Percentiles rank a stretch among this genome's conserved stretches.
phyloP scores from a whole-genome alignment of 2,888 invertebrate genomes.

The Tenthredo notha region DNA sequence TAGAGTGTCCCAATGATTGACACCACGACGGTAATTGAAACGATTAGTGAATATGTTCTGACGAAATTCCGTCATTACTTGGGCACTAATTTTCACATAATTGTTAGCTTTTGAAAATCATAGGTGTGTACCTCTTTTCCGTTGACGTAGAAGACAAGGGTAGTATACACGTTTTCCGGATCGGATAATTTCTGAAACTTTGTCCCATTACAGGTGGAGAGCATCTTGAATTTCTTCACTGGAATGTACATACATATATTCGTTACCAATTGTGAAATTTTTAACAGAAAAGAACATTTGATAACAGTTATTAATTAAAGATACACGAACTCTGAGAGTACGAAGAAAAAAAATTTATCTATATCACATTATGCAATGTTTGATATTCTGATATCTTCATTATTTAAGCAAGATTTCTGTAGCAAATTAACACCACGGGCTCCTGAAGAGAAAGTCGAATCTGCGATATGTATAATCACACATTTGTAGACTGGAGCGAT shows the following conservation, averaged over 20 bases:
- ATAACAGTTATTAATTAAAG: background rate
- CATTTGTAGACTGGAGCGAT: background rate
- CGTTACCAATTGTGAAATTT: background rate
- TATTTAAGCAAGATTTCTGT: background rate
- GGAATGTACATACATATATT: background rate
- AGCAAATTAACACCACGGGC: background rate
- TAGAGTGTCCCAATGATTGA: background rate
- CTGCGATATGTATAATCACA: background rate
- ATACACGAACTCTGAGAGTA: background rate
- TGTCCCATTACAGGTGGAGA: conserved; percentile 12
- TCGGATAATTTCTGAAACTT: conserved; percentile 15
- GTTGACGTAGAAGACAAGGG: conserved; percentile 82
- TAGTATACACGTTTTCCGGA: conserved; percentile 60
- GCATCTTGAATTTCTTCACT: conserved; percentile 23
- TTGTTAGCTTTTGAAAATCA: background rate
- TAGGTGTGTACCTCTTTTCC: conserved; percentile 81
- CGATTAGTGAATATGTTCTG: background rate
- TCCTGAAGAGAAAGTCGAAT: background rate
- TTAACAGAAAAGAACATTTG: background rate
- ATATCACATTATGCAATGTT: background rate
- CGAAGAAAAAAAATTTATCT: background rate
- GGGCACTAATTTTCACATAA: background rate
- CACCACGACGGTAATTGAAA: background rate
- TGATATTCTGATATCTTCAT: background rate
- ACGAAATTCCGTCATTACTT: background rate